Conservation (phyloP, 2,113 vertebrate genomes). For the Alosa alosa region DNA sequence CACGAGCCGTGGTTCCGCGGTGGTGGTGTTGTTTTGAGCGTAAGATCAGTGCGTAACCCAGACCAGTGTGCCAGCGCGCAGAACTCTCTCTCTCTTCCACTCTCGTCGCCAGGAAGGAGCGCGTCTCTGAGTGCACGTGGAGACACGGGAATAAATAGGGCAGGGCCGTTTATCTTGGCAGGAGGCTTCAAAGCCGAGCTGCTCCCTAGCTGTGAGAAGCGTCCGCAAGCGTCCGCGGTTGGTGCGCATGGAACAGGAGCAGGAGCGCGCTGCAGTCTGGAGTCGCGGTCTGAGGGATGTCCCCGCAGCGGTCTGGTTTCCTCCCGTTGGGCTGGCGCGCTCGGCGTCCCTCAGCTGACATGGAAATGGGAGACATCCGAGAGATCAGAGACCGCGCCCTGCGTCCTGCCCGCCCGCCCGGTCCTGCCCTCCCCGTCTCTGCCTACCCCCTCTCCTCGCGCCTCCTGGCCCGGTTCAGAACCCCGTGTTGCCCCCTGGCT, state of each 20-base stretch:
- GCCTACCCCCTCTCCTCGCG: conserved; percentile 65
- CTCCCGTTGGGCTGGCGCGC: conserved; percentile 53
- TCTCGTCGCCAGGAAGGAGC: conserved; percentile 62
- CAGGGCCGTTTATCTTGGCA: conserved; percentile 85
- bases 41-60: conserved; percentile 23
- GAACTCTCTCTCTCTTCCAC: conserved; percentile 49
- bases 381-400: conserved; percentile 86
- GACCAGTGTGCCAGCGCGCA: conserved; percentile 54
- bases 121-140: conserved; percentile 58
- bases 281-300: conserved; percentile 72
- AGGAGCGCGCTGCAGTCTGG: conserved; percentile 46
- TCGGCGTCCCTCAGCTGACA: conserved; percentile 59
- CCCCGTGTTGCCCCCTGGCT: conserved; percentile 57
- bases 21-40: neutral
- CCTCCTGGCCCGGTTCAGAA: conserved; percentile 34
- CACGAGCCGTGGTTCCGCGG: neutral
- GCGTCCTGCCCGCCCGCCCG: conserved; percentile 47
- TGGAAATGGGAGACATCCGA: conserved; percentile 83
- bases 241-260: conserved; percentile 42
- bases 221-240: conserved; percentile 59
- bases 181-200: conserved; percentile 67
- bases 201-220: conserved; percentile 66
- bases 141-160: conserved; percentile 83
- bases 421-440: conserved; percentile 63
- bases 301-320: conserved; percentile 80